A percentile compares a stretch with the other conserved stretches of the same genome.
Conservation (phyloP, 2,888 invertebrate species). For the Drosophila sordidula region DNA sequence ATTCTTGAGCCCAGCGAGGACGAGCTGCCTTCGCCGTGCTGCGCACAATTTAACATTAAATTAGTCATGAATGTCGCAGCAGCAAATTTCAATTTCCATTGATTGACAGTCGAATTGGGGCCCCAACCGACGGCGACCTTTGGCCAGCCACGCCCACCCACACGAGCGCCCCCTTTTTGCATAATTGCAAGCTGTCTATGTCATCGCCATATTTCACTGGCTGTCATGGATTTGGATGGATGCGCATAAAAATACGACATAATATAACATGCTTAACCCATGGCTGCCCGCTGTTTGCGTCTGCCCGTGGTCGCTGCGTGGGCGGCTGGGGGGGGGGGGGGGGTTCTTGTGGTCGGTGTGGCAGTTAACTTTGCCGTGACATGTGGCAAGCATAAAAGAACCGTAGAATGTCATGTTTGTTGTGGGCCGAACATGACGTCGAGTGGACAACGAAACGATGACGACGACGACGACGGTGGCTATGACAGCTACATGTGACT, state of each 20-base stretch:
- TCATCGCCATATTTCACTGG: conserved; percentile 46
- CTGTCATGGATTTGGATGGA: conserved; percentile 49
- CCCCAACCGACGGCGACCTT: conserved; percentile 32
- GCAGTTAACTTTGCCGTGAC: conserved; percentile 77
- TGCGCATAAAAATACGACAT: conserved; percentile 60
- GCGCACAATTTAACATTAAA: conserved; percentile 70
- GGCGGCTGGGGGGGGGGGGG: not conserved
- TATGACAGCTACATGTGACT: conserved; percentile 61
- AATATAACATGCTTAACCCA: conserved; percentile 61
- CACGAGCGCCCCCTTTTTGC: conserved; percentile 48
- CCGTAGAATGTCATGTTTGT: conserved; percentile 79
- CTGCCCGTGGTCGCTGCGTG: conserved; percentile 2
- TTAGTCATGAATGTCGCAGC: conserved; percentile 58
- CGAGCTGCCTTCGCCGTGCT: conserved; percentile 22
- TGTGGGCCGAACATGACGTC: conserved; percentile 76
- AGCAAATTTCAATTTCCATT: conserved; percentile 64
- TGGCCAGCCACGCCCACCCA: conserved; percentile 7
- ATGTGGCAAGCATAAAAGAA: conserved; percentile 79
- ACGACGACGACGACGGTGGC: conserved; percentile 18
- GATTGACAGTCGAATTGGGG: conserved; percentile 46
- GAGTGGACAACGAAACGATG: conserved; percentile 58
- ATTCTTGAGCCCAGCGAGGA: conserved; percentile 13
- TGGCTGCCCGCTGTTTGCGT: conserved; percentile 24
- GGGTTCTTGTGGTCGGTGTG: conserved; percentile 35
- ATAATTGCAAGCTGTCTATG: conserved; percentile 60